Evolutionary conservation across 2,113 vertebrate genomes (phyloP).

Genomic region (Coracopsis vasa): DNA sequence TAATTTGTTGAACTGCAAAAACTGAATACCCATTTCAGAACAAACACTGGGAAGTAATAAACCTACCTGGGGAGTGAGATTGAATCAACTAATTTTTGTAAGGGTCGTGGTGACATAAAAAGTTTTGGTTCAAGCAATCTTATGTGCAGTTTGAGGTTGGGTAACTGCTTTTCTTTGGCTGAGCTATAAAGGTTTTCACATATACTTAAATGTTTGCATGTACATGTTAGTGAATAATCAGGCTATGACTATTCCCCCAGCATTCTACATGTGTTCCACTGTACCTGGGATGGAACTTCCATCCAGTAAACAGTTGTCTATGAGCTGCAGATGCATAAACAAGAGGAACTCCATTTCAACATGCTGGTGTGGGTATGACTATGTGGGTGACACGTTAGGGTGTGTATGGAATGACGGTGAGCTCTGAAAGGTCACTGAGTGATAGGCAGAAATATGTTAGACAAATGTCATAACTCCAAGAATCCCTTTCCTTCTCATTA

Average conservation of each 20-base stretch:
- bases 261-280: accelerated
- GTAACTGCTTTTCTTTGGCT: background rate
- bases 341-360: background rate
- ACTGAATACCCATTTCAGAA: background rate
- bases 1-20: background rate
- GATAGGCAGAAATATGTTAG: background rate
- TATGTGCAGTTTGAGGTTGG: accelerated
- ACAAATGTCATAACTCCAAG: background rate
- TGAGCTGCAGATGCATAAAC: background rate
- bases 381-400: background rate
- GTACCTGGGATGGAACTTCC: background rate
- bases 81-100: background rate
- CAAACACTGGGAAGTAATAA: background rate
- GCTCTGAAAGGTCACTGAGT: background rate
- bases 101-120: background rate
- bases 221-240: background rate
- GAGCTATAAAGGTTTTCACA: background rate
- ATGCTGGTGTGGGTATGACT: background rate
- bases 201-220: background rate
- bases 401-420: background rate
- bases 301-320: background rate
- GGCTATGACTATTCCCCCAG: background rate
- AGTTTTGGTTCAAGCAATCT: background rate
- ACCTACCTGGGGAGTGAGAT: background rate
- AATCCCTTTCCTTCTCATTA: background rate